Evolutionary conservation across 1,140 invertebrate species (phyloP), one percentile per base, ranked within the genome.

Genomic region (Onthophagus taurus): DNA sequence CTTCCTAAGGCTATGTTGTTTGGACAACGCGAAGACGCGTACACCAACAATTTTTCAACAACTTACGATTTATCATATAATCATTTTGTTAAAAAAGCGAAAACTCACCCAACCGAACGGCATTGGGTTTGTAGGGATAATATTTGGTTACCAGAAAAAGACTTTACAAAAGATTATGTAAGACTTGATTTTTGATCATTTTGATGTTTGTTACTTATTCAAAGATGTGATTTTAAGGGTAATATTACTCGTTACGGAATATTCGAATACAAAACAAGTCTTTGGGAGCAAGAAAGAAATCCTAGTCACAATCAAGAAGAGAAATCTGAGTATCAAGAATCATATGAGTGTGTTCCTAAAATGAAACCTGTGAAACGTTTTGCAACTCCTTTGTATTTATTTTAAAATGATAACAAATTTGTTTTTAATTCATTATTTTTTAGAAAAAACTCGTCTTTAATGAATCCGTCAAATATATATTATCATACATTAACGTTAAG

Each of bases 61-160:
- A 45, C 44, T 6, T 20, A 21, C 5, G 44, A 45, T 19, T 21
- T 45, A 14, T 6, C 35, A 9, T 45, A 19, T 19, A 45, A 45
- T 31, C 44, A 39, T 20, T 13, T 45, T 29, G 24, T 36, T 23
- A 45, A 38, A 14, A 16, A n/a, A n/a, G 31, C 12, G 13, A n/a
- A 41, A 13, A 36, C 18, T 19, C 18, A 20, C 9, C n/a, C n/a
- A n/a, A n/a, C 29, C n/a, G 26, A 19, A 8, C 16, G 44, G 21
- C 7, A 45, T 29, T 23, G 35, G 16, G 9, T 35, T n/a, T 45
- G 38, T 26, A 24, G 44, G 20, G 17, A 31, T 12, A 6, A 31
- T 8, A 38, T 35, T 31, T 45, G 35, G 20, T 35, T 39, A 39
- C 44, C 44, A n/a, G 35, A 21, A 39, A 24, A 45, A 31, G 44